These are phyloP conservation scores for Virgularia gustaviana DNA, from an alignment of 92 coral and sea anemone genomes.

Conservation along the genomic window DNA sequence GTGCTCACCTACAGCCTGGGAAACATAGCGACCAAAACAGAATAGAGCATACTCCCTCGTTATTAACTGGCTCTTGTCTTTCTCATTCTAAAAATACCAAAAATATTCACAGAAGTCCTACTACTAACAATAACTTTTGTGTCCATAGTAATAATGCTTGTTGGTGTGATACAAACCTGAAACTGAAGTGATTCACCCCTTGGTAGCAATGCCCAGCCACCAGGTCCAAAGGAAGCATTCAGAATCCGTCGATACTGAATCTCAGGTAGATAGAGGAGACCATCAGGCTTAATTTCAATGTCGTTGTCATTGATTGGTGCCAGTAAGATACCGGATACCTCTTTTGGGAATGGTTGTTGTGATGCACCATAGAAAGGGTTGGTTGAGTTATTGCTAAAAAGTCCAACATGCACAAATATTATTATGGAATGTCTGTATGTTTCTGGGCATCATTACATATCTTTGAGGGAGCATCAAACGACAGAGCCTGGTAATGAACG, in stretches of 20 bases:
- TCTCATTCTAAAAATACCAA: slow-evolving; percentile 64
- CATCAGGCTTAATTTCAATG: slow-evolving; percentile 96
- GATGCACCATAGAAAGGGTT: slow-evolving; percentile 82
- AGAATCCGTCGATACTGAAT: slow-evolving; percentile 92
- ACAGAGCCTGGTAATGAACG: too few relatives aligned
- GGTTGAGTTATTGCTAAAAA: slow-evolving; percentile 7
- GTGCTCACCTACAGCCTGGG: slow-evolving; percentile 95
- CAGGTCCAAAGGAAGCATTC: slow-evolving; percentile 94
- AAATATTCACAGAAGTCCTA: neutral
- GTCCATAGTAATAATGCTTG: too few relatives aligned
- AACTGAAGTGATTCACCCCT: slow-evolving; percentile 97
- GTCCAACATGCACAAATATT: neutral
- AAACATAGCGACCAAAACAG: slow-evolving; percentile 87
- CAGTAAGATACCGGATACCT: slow-evolving; percentile 65
- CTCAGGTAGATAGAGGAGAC: slow-evolving; percentile 88
- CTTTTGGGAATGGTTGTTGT: slow-evolving; percentile 62
- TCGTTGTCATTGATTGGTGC: slow-evolving; percentile 76
- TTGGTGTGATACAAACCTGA: slow-evolving; percentile 94
- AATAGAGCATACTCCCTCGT: slow-evolving; percentile 94
- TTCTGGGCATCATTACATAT: too few relatives aligned
- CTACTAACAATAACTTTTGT: too few relatives aligned
- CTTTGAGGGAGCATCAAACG: too few relatives aligned
- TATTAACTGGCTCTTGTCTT: slow-evolving; percentile 91
- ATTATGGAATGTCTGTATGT: too few relatives aligned
- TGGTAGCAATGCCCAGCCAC: slow-evolving; percentile 98